phyloP scores from a whole-genome alignment of 2,113 vertebrate species.

The Entelurus aequoreus region DNA sequence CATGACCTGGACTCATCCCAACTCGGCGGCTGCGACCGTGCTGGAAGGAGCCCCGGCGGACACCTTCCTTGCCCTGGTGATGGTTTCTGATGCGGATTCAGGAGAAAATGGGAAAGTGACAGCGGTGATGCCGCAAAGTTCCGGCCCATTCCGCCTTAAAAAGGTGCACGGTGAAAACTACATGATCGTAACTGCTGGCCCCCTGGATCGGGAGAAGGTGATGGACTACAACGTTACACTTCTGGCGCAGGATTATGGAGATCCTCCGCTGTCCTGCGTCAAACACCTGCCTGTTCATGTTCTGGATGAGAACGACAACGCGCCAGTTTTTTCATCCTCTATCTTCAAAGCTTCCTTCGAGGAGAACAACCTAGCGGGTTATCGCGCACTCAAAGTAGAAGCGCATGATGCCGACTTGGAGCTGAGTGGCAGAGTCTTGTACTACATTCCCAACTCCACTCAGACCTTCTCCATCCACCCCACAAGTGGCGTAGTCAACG shows the following conservation, averaged over 20 bases:
- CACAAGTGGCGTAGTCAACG: slow-evolving; percentile 75
- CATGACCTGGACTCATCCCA: slow-evolving; percentile 75
- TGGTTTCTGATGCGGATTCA: slow-evolving; percentile 81
- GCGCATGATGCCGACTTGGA: slow-evolving; percentile 81
- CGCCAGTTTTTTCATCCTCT: slow-evolving; percentile 76
- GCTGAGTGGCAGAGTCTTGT: slow-evolving; percentile 79
- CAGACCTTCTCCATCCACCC: slow-evolving; percentile 73
- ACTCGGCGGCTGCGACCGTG: slow-evolving; percentile 65
- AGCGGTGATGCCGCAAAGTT: slow-evolving; percentile 72
- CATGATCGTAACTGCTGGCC: slow-evolving; percentile 78
- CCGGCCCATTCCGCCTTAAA: slow-evolving; percentile 80
- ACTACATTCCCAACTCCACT: slow-evolving; percentile 69
- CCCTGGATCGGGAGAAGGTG: slow-evolving; percentile 81
- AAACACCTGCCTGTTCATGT: slow-evolving; percentile 79
- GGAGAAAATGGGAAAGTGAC: slow-evolving; percentile 78
- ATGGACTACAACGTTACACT: slow-evolving; percentile 80
- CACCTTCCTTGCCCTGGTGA: slow-evolving; percentile 84
- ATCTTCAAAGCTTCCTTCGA: slow-evolving; percentile 69
- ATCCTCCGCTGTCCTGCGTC: slow-evolving; percentile 66
- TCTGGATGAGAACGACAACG: slow-evolving; percentile 85
- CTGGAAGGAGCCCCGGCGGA: slow-evolving; percentile 77
- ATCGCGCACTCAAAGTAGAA: slow-evolving; percentile 71
- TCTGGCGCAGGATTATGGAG: slow-evolving; percentile 76
- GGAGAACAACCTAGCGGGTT: slow-evolving; percentile 76
- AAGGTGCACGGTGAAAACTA: slow-evolving; percentile 79